Base-by-base conservation (phyloP, 2,888 invertebrate genomes). In the Drosophila flavopinicola region DNA sequence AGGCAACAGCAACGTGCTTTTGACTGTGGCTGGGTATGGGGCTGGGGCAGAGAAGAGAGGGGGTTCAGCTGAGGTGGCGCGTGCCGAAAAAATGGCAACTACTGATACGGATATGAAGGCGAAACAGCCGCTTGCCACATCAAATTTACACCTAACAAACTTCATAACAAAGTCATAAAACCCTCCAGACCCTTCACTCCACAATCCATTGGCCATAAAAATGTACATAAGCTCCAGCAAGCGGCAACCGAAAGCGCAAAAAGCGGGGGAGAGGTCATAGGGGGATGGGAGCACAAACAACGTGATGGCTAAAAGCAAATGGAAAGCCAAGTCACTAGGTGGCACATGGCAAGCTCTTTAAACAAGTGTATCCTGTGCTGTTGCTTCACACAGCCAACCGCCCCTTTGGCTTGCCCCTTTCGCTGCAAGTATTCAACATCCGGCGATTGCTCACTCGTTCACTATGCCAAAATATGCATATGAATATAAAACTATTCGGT, bases 91-190 rank as follows among this genome's bases (percentile, higher is more conserved):
- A 32, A 41, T 23, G 15, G 5, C 24, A 23, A 70, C 71, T 75
- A 70, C 65, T 66, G 70, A 65, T 74, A 53, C 59, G 49, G 74
- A 68, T 63, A 74, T 68, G 59, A n/a, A 37, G 32, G 65, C 33
- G 44, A 58, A 58, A 61, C 68, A 66, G 66, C 53, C 52, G 69
- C 41, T 58, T 47, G 67, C 73, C 66, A 59, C 86, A 80, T 80
- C 86, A 85, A 84, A 80, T 80, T 80, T 85, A 84, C 80, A 80
- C 86, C 80, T 85, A 78, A 77, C 80, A 84, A 80, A 86, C 80
- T 80, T 86, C 80, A 80, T 80, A 80, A 80, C 80, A 80, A 74
- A 80, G 86, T 80, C 80, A 80, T 80, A 80, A 80, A 80, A 76
- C 66, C 58, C 47, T 39, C 7, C 74, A 57, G 38, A 23, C 53